phyloP scores from a whole-genome alignment of 1,140 invertebrate species.

The Sitophilus oryzae region DNA sequence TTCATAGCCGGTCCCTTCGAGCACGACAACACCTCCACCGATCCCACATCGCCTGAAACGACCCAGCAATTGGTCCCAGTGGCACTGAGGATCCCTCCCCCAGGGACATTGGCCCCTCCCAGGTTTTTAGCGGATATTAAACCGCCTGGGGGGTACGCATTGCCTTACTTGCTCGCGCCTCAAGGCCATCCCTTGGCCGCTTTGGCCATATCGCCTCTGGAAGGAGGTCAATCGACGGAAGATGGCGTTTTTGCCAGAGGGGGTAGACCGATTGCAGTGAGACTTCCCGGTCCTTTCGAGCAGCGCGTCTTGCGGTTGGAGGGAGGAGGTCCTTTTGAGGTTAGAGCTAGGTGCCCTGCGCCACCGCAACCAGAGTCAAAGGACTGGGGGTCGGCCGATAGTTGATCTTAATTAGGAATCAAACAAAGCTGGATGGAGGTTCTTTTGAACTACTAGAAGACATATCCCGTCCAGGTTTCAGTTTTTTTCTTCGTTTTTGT shows the following conservation, averaged over 20 bases:
- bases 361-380: too few species aligned
- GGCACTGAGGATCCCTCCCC: slow-evolving; percentile 4
- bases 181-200: slow-evolving; percentile 10
- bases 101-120: slow-evolving; percentile 1
- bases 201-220: not conserved
- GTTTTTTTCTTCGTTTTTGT: too few species aligned
- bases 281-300: not conserved
- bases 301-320: not conserved
- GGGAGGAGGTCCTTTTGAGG: slow-evolving; percentile 3
- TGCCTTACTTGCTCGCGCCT: slow-evolving; percentile 7
- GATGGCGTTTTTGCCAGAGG: not conserved
- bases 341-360: not conserved
- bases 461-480: too few species aligned
- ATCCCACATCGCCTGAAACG: not conserved
- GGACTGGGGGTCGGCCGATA: too few species aligned
- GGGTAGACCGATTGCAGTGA: not conserved
- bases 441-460: too few species aligned
- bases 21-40: not conserved
- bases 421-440: too few species aligned
- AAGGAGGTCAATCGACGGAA: slow-evolving; percentile 1
- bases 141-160: not conserved
- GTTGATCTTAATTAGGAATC: too few species aligned
- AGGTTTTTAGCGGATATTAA: slow-evolving; percentile 12
- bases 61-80: slow-evolving; percentile 13
- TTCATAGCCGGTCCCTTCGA: slow-evolving; percentile 8